These are phyloP conservation scores for Pseudorectes ferrugineus DNA, from an alignment of 2,113 vertebrate species.

Conservation along the genomic window DNA sequence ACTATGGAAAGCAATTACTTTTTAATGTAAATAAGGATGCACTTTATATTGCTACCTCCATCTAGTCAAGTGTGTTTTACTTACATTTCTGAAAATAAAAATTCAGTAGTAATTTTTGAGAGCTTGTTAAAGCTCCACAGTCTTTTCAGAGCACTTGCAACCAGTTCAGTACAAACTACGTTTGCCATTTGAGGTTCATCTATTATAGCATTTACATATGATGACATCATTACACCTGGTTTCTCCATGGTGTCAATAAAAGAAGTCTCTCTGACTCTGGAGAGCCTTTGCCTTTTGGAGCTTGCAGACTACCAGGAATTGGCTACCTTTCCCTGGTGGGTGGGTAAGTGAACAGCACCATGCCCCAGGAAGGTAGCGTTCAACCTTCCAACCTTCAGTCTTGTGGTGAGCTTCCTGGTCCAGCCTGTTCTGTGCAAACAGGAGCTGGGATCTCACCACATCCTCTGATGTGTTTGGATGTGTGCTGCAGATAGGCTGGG, in stretches of 20 bases:
- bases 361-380: background rate
- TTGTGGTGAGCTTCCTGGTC: background rate
- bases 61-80: background rate
- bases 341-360: background rate
- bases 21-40: background rate
- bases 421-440: accelerated
- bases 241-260: background rate
- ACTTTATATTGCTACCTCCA: background rate
- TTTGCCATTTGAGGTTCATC: background rate
- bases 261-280: background rate
- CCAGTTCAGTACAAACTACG: background rate
- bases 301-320: background rate
- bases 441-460: background rate
- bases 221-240: background rate
- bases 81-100: background rate
- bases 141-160: background rate
- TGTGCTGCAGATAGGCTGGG: background rate
- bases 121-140: background rate
- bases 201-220: background rate
- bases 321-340: background rate
- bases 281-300: background rate
- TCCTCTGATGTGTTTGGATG: background rate
- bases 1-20: background rate
- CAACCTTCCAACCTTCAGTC: background rate
- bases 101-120: background rate